A percentile compares a stretch with the other conserved stretches of the same genome.
phyloP scores from a whole-genome alignment of 2,888 invertebrate species.

The Ischnura elegans region DNA sequence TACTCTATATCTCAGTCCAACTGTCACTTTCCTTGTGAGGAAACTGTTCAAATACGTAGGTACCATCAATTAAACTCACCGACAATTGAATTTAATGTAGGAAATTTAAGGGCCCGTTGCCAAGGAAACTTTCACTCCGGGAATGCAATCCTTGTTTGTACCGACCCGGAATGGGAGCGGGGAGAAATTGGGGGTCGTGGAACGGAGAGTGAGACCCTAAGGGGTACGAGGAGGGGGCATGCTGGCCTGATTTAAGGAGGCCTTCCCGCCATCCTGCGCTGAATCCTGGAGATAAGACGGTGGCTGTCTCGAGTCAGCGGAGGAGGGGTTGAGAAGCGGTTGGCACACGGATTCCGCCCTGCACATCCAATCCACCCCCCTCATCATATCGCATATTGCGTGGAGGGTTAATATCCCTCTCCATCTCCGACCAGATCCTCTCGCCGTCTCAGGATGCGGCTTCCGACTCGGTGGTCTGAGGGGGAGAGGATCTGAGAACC shows the following conservation, averaged over 20 bases:
- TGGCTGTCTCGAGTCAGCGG: constrained; percentile 31
- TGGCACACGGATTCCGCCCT: constrained; percentile 33
- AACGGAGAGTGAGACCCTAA: background rate
- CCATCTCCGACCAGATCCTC: background rate
- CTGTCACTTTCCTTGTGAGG: no score
- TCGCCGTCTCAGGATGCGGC: background rate
- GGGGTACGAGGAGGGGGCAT: background rate
- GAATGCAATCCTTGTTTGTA: no score
- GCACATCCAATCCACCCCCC: background rate
- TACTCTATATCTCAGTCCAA: no score
- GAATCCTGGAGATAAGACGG: constrained; percentile 40
- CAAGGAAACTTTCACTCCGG: no score
- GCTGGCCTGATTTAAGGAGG: constrained; percentile 26
- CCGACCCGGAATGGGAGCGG: no score
- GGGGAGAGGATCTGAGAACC: background rate
- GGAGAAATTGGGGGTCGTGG: background rate
- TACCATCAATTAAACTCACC: no score
- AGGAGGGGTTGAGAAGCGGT: constrained; percentile 31
- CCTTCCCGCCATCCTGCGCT: constrained; percentile 7
- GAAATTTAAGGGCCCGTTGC: no score
- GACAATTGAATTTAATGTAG: no score
- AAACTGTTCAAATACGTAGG: no score
- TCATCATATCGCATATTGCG: constrained; percentile 24
- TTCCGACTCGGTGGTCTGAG: background rate
- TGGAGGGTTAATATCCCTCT: constrained; percentile 29